Evolutionary conservation across 2,113 vertebrate species (phyloP).

Genomic region (Prionailurus bengalensis): DNA sequence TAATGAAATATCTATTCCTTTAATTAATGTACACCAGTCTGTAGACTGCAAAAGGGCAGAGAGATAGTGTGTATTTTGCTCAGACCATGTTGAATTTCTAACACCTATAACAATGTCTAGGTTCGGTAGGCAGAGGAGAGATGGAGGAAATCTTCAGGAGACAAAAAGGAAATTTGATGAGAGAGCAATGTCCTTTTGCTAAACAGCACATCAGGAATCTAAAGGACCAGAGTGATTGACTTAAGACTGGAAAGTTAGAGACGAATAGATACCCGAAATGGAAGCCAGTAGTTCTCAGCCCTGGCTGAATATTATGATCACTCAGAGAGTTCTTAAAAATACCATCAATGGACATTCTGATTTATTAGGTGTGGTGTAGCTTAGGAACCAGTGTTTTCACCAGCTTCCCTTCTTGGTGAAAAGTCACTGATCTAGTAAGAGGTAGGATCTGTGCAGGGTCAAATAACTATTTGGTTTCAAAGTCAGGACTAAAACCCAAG

Average conservation of each 20-base stretch:
- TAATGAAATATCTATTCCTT: not conserved
- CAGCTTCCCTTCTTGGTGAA: not conserved
- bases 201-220: not conserved
- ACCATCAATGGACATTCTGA: not conserved
- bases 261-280: not conserved
- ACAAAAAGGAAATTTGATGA: not conserved
- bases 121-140: not conserved
- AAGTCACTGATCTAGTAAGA: not conserved
- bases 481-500: conserved; percentile 10
- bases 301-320: not conserved
- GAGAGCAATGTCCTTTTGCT: not conserved
- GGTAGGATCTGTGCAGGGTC: not conserved
- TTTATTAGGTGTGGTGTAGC: not conserved
- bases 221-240: not conserved
- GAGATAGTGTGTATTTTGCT: not conserved
- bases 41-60: not conserved
- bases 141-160: not conserved
- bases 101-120: not conserved
- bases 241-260: not conserved
- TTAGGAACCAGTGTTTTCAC: not conserved
- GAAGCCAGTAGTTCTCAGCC: not conserved
- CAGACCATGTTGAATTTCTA: not conserved
- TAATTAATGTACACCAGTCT: not conserved
- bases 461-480: not conserved
- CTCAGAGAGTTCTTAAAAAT: not conserved